Conservation (phyloP, 1,140 invertebrate genomes). For the Muscidifurax raptorellus region DNA sequence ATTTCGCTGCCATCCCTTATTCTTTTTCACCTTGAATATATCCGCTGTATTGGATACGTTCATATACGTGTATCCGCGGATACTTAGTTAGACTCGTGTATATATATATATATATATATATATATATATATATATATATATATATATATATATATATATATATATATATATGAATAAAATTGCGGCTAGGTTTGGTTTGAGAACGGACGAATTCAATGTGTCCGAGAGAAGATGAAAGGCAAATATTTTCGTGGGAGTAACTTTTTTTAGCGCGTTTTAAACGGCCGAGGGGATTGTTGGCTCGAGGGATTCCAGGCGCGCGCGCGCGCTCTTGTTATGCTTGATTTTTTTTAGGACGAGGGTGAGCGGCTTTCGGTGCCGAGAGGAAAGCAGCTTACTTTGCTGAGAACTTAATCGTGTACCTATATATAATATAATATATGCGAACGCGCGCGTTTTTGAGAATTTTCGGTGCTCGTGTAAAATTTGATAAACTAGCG, state of each 20-base stretch:
- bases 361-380: background rate
- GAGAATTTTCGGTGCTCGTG: too few species aligned
- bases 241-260: slow-evolving; percentile 20
- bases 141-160: too few species aligned
- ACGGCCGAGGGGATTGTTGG: background rate
- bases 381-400: background rate
- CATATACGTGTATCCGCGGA: too few species aligned
- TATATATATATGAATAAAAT: too few species aligned
- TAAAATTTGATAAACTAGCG: background rate
- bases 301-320: background rate
- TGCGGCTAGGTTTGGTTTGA: too few species aligned
- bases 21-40: background rate
- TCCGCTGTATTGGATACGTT: background rate
- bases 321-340: background rate
- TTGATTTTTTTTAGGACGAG: background rate
- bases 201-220: background rate
- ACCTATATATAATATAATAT: too few species aligned
- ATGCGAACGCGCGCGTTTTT: too few species aligned
- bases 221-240: slow-evolving; percentile 24
- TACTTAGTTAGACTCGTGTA: too few species aligned
- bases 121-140: too few species aligned
- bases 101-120: too few species aligned
- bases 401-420: background rate
- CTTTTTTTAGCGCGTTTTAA: background rate
- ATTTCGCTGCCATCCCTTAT: background rate